A percentile compares a stretch with the other conserved stretches of the same genome.
These are phyloP conservation scores for Lasioglossum leucozonium DNA, from an alignment of 2,888 invertebrate species.

Conservation along the genomic window DNA sequence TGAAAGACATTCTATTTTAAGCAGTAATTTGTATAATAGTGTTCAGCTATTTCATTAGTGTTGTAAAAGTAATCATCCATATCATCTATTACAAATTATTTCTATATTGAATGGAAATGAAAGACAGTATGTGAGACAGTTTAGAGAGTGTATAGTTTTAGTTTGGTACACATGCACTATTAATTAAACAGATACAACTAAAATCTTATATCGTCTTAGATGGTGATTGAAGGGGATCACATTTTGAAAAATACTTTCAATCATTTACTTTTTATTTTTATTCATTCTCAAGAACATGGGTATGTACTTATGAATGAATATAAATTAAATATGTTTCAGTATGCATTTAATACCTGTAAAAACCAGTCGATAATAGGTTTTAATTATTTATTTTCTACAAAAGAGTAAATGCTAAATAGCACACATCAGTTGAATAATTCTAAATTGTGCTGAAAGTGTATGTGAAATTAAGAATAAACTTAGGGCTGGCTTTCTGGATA, in stretches of 20 bases:
- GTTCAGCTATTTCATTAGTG: not conserved
- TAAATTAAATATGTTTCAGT: not conserved
- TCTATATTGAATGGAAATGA: conserved; percentile 6
- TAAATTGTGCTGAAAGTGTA: not conserved
- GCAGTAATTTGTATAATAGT: not conserved
- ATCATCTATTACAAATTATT: not conserved
- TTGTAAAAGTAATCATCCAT: not conserved
- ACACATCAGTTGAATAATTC: not conserved
- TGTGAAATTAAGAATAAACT: not conserved
- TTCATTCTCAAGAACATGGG: not conserved
- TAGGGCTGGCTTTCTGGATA: conserved; percentile 8
- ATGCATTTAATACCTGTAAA: not conserved
- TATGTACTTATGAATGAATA: not conserved
- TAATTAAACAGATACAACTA: not conserved
- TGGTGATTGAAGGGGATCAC: not conserved
- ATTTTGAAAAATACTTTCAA: not conserved
- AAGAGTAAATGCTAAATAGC: not conserved
- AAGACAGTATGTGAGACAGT: conserved; percentile 10
- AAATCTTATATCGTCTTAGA: not conserved
- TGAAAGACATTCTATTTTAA: conserved; percentile 12
- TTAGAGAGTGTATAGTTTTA: not conserved
- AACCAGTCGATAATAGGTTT: not conserved
- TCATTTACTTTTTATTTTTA: not conserved
- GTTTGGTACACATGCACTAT: not conserved
- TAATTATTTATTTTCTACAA: not conserved